Conservation (phyloP, 1,140 invertebrate species). For the Olivierus martensii region DNA sequence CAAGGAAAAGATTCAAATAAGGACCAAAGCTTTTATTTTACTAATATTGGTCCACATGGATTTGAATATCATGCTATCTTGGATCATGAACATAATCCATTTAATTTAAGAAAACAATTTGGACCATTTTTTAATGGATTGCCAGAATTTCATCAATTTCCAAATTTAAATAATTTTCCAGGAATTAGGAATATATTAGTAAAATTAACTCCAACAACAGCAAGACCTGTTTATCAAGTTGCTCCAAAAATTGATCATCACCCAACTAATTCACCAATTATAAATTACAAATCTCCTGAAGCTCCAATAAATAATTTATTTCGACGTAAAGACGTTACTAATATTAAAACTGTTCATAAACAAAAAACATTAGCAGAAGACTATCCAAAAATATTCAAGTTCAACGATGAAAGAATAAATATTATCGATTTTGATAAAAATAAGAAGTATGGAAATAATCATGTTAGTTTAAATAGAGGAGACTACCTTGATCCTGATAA, state of each 20-base stretch:
- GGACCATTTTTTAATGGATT: not conserved
- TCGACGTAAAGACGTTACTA: too few species aligned
- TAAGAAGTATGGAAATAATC: conserved; percentile 11
- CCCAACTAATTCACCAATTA: too few species aligned
- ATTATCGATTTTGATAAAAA: conserved; percentile 18
- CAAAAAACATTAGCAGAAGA: not conserved
- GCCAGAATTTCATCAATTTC: too few species aligned
- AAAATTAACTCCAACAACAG: too few species aligned
- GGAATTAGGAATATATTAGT: too few species aligned
- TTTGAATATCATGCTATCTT: conserved; percentile 20
- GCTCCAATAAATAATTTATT: too few species aligned
- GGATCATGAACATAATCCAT: conserved; percentile 14
- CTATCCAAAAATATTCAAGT: conserved; percentile 20
- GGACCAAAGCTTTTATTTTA: conserved; percentile 17
- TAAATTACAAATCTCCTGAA: too few species aligned
- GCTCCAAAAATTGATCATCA: too few species aligned
- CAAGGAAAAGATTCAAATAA: too few species aligned
- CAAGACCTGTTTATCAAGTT: too few species aligned
- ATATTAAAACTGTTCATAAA: too few species aligned
- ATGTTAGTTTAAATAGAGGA: not conserved
- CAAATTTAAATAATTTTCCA: too few species aligned
- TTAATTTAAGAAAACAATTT: conserved; percentile 13
- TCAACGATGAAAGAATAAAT: conserved; percentile 19
- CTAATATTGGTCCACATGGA: conserved; percentile 17
- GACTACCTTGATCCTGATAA: conserved; percentile 15